These are phyloP conservation scores for Beris morrisii DNA, from an alignment of 2,888 invertebrate genomes.

Conservation along the genomic window DNA sequence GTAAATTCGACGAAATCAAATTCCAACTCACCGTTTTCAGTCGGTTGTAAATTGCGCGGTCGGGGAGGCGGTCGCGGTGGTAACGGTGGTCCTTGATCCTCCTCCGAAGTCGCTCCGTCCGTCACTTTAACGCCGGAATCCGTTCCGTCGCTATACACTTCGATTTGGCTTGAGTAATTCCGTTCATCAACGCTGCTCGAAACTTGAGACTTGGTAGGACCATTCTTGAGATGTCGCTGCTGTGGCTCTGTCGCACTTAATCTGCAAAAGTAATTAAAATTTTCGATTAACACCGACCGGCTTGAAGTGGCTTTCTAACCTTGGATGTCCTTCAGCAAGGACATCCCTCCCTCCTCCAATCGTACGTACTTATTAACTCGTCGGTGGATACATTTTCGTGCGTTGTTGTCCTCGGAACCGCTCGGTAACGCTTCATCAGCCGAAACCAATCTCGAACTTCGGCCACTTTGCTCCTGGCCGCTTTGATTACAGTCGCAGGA, in stretches of 20 bases:
- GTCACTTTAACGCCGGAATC: constrained; percentile 47
- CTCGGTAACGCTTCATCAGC: constrained; percentile 44
- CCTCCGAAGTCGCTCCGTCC: constrained; percentile 45
- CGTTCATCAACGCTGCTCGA: constrained; percentile 41
- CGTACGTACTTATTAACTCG: constrained; percentile 31
- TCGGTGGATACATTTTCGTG: constrained; percentile 14
- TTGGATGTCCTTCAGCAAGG: not conserved
- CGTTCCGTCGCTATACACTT: constrained; percentile 49
- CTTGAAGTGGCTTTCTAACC: constrained; percentile 1
- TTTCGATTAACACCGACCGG: constrained; percentile 14
- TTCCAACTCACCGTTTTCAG: constrained; percentile 42
- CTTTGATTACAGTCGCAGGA: constrained; percentile 38
- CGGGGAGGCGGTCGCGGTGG: constrained; percentile 54
- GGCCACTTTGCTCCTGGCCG: constrained; percentile 39
- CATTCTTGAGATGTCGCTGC: constrained; percentile 38
- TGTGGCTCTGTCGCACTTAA: constrained; percentile 43
- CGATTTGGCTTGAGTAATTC: constrained; percentile 46
- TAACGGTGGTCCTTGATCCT: constrained; percentile 53
- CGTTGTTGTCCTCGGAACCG: constrained; percentile 43
- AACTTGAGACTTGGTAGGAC: constrained; percentile 25
- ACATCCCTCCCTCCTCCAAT: not conserved
- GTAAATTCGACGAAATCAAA: constrained; percentile 6
- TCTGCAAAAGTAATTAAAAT: constrained; percentile 31
- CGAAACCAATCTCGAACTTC: constrained; percentile 40
- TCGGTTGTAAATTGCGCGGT: constrained; percentile 41